Percentiles rank a stretch among this genome's conserved stretches.
Evolutionary conservation across 2,113 vertebrate species (phyloP).

Genomic region (Tragulus kanchil): DNA sequence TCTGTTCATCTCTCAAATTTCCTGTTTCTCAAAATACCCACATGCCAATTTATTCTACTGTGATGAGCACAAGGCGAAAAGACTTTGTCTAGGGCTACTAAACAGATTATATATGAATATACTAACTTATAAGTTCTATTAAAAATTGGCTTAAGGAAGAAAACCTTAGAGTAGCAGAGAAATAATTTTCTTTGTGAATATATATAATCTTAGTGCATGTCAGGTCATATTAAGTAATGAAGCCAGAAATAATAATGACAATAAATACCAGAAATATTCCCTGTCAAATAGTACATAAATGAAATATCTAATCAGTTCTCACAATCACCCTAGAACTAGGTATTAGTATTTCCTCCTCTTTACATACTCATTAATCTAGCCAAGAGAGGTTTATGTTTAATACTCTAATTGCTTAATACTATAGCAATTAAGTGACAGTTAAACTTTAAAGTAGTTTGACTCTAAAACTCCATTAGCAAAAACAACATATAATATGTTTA

Average conservation of each 20-base stretch:
- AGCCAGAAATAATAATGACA: too few relatives aligned
- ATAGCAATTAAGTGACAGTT: neutral
- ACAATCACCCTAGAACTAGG: neutral
- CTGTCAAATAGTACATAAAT: neutral
- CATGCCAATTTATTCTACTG: neutral
- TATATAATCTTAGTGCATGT: too few relatives aligned
- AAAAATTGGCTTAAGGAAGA: neutral
- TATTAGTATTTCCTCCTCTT: neutral
- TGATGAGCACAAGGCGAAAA: neutral
- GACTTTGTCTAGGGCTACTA: neutral
- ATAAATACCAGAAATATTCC: neutral
- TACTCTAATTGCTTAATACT: neutral
- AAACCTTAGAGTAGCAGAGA: too few relatives aligned
- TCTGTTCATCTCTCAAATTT: neutral
- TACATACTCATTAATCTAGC: neutral
- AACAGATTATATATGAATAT: conserved; percentile 31
- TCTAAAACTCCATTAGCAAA: neutral
- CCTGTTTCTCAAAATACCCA: neutral
- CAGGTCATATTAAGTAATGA: too few relatives aligned
- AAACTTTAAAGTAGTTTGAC: neutral
- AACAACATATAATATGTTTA: neutral
- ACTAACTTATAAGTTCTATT: too few relatives aligned
- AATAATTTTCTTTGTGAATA: too few relatives aligned
- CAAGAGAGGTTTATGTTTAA: neutral
- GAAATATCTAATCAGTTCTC: neutral